Evolutionary conservation across 2,888 invertebrate genomes (phyloP), one percentile per base, ranked within the genome.

Genomic region (Dolomedes plantarius): DNA sequence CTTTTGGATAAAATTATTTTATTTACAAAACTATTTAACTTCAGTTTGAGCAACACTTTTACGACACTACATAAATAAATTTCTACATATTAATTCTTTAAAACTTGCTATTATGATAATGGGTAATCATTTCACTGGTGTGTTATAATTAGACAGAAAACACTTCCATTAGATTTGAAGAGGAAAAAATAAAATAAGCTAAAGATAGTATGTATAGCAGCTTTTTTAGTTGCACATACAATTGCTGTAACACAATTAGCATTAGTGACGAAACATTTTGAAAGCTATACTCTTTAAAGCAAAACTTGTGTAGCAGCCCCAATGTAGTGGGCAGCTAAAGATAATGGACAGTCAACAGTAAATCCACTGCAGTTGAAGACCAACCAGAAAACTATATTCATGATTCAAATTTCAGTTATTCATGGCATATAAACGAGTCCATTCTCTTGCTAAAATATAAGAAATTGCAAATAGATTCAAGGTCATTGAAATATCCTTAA

Each of bases 381-480:
- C 81, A 74, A 69, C 67, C 36, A 75, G 74, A 39, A 72, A 32
- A 31, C 62, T 9, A 19, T 5, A 32, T 28, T 27, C 27, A 36
- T n/a, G 77, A 90, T 89, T 88, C 68, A 46, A 36, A 68, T 50
- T 41, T 88, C 85, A 95, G 94, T 95, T 95, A 92, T 96, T 96
- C 95, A 97, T 96, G 91, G 97, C 97, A 92, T 97, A 97, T 93
- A 96, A 95, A 92, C 96, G 95, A 92, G 97, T 97, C 97, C 97
- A 97, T 92, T 97, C 97, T 93, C 96, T 96, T 91, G 97, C 97
- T 93, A 96, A 96, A 91, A 96, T 94, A 92, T 23, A 36, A 29
- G 76, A 68, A 32, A 31, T 41, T 9, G 13, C 13, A 39, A 39
- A 11, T n/a, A n/a, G n/a, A n/a, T n/a, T n/a, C n/a, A n/a, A n/a